Base-by-base conservation (phyloP, 2,888 invertebrate genomes). In the Amiota minor region DNA sequence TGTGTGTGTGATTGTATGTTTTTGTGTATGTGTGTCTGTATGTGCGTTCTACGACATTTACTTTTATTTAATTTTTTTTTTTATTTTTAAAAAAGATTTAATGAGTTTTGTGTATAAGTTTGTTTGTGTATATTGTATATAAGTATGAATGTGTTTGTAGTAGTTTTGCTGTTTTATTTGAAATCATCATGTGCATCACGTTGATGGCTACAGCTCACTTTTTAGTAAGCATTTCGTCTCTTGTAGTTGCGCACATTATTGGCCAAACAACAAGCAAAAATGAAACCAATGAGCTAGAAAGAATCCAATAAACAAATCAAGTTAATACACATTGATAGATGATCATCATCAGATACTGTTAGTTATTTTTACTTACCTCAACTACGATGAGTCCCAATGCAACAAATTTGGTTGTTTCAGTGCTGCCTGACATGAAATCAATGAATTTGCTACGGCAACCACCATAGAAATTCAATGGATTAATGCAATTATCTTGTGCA, bases 241-340 rank as follows among this genome's bases (percentile, higher is more conserved):
- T 94, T 93, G 88, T 94, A 94, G 90, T 96, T 96, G 90, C 94
- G 93, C 89, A 97, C 95, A 86, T 96, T 95, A 89, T 95, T 95
- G 80, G 95, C 95, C 89, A 98, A 91, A 88, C 96, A 96, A 89
- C 97, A 94, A 75, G 96, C 95, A 89, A 97, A 96, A 85, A 96
- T 92, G 77, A 96, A 95, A 73, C 94, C 95, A 83, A 94, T 89
- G 81, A 89, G 79, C 88, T 89, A 84, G 78, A 72, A 3, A 50
- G 18, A 77, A 70, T 35, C 35, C 35, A 35, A 35, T 35, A 35
- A 35, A 35, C 35, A 35, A 35, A n/a, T 18, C 56, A 56, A 56
- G 56, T 56, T 56, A 50, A 16, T 20, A 47, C 16, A 62, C 53
- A 1, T 18, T 62, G 56, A 16, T 11, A 2, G 35, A 35, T 35